Evolutionary conservation across 1,140 invertebrate species (phyloP).

Genomic region (Lineus longissimus): DNA sequence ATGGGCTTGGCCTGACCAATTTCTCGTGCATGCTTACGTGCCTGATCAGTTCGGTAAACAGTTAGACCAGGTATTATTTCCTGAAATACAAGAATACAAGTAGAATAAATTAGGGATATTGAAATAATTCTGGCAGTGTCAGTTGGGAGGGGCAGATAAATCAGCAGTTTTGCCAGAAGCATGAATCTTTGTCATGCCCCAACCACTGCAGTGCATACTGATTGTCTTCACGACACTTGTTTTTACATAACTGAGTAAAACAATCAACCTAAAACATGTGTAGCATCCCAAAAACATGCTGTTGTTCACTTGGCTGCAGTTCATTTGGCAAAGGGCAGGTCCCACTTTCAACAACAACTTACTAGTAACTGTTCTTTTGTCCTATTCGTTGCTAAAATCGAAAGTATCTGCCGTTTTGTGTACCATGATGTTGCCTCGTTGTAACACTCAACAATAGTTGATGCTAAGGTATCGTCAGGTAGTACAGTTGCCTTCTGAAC

Average conservation of each 20-base stretch:
- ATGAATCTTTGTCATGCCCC: neutral
- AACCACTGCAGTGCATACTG: no score
- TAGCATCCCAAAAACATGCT: no score
- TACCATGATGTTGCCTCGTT: neutral
- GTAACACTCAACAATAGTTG: neutral
- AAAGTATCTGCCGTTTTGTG: neutral
- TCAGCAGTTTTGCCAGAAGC: neutral
- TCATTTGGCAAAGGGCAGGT: no score
- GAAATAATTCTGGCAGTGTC: no score
- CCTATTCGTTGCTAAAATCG: neutral
- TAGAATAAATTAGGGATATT: no score
- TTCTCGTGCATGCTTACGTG: neutral
- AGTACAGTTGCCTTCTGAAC: neutral
- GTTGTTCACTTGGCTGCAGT: no score
- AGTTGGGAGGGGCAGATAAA: no score
- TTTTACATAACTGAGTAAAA: no score
- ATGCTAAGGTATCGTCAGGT: neutral
- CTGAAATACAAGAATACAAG: neutral
- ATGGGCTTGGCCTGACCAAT: neutral
- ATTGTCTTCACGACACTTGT: no score
- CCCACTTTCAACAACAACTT: no score
- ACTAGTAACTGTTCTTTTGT: neutral
- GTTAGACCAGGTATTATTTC: constrained; percentile 6
- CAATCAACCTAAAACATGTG: no score
- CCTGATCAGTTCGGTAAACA: neutral